Evolutionary conservation across 2,888 invertebrate genomes (phyloP).

Genomic region (Brenthis daphne): DNA sequence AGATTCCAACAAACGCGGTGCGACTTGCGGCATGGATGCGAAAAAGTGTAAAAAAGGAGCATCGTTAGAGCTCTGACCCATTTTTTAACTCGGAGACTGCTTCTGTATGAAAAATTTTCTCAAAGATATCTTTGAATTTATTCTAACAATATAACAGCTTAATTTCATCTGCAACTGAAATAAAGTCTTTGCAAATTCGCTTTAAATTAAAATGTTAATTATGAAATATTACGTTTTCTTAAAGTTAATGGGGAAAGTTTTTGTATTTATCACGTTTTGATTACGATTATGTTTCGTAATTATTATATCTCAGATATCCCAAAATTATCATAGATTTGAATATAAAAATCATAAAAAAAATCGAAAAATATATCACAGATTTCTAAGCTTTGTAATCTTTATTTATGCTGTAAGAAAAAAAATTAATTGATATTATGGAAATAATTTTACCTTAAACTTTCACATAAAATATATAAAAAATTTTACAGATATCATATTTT

Average conservation of each 20-base stretch:
- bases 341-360: no score
- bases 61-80: conserved; percentile 64
- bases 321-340: no score
- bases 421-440: no score
- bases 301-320: no score
- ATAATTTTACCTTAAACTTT: no score
- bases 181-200: conserved; percentile 15
- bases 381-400: no score
- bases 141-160: conserved; percentile 34
- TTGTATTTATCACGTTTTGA: no score
- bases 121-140: conserved; percentile 37
- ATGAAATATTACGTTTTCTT: neutral
- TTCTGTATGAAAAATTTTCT: conserved; percentile 27
- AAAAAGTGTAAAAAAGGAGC: conserved; percentile 58
- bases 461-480: no score
- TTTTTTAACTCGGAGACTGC: conserved; percentile 45
- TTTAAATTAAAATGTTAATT: neutral
- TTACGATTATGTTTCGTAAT: no score
- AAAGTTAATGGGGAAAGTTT: neutral
- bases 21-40: conserved; percentile 37
- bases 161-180: conserved; percentile 30
- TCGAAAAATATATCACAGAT: no score
- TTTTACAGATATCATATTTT: no score
- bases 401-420: no score
- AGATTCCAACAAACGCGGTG: conserved; percentile 34